Percentiles rank a stretch among this genome's conserved stretches.
Evolutionary conservation across 2,888 invertebrate genomes (phyloP).

Genomic region (Lordiphosa fenestrarum): DNA sequence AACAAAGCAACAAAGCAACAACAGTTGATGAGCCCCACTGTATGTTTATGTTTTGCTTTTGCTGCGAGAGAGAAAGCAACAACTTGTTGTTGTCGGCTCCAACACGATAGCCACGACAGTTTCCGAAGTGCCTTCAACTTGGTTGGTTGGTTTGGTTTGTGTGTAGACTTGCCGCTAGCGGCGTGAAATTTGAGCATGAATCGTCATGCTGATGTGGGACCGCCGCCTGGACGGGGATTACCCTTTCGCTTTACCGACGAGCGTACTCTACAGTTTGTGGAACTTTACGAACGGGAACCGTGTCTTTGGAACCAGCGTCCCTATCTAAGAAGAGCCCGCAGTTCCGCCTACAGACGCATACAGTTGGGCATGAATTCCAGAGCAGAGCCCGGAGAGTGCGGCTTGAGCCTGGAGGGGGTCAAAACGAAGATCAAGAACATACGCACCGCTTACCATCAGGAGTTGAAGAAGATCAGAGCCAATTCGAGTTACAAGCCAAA

Average conservation of each 20-base stretch:
- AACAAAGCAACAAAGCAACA: too few species aligned
- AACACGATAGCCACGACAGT: too few species aligned
- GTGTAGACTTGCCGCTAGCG: too few species aligned
- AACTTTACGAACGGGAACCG: slow-evolving; percentile 58
- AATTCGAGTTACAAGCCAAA: slow-evolving; percentile 46
- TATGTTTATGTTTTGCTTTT: too few species aligned
- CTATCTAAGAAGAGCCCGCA: slow-evolving; percentile 30
- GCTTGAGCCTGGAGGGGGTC: slow-evolving; percentile 36
- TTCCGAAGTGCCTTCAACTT: too few species aligned
- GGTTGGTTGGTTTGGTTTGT: too few species aligned
- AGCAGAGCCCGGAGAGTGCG: slow-evolving; percentile 18
- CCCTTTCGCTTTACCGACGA: slow-evolving; percentile 57
- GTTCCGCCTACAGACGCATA: slow-evolving; percentile 46
- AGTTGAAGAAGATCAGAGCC: slow-evolving; percentile 45
- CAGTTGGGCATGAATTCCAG: slow-evolving; percentile 51
- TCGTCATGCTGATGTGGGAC: not conserved
- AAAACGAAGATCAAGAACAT: slow-evolving; percentile 60
- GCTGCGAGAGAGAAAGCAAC: too few species aligned
- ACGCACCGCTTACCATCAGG: slow-evolving; percentile 50
- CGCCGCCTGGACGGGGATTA: not conserved
- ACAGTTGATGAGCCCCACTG: too few species aligned
- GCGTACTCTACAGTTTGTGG: slow-evolving; percentile 51
- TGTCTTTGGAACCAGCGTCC: slow-evolving; percentile 53
- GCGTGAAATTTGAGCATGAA: not conserved
- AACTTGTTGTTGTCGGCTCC: too few species aligned